Evolutionary conservation across 2,888 invertebrate species (phyloP).

Genomic region (Piscicola geometra): DNA sequence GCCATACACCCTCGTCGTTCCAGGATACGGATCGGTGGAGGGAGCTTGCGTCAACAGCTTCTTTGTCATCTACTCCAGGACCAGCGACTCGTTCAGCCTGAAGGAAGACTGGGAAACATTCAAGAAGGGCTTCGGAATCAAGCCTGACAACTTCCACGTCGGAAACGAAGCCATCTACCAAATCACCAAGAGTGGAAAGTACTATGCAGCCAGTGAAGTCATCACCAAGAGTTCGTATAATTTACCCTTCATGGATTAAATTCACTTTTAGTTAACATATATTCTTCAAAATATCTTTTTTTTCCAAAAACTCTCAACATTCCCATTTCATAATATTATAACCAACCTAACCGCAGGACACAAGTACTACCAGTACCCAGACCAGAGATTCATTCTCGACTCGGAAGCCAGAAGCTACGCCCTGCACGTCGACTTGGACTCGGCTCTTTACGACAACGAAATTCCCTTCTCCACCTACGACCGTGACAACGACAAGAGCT

Average conservation of each 20-base stretch:
- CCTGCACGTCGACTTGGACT: not conserved
- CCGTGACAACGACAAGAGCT: constrained; percentile 36
- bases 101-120: constrained; percentile 32
- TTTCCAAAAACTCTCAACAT: not conserved
- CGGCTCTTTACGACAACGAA: constrained; percentile 27
- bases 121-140: constrained; percentile 34
- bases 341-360: not conserved
- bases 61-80: constrained; percentile 26
- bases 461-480: constrained; percentile 32
- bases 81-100: constrained; percentile 9
- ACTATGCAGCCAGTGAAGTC: constrained; percentile 18
- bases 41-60: constrained; percentile 31
- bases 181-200: constrained; percentile 33
- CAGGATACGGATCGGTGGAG: constrained; percentile 7
- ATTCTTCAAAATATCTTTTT: not conserved
- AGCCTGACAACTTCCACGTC: constrained; percentile 30
- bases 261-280: not conserved
- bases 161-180: constrained; percentile 30
- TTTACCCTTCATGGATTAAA: too few relatives aligned
- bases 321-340: not conserved
- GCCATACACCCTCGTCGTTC: constrained; percentile 12
- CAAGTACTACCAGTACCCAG: constrained; percentile 1
- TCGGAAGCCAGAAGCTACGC: constrained; percentile 27
- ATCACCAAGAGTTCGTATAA: constrained; percentile 21
- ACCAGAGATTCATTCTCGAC: constrained; percentile 14